These are phyloP conservation scores for Hestina assimilis DNA, from an alignment of 1,140 invertebrate genomes.

Conservation along the genomic window DNA sequence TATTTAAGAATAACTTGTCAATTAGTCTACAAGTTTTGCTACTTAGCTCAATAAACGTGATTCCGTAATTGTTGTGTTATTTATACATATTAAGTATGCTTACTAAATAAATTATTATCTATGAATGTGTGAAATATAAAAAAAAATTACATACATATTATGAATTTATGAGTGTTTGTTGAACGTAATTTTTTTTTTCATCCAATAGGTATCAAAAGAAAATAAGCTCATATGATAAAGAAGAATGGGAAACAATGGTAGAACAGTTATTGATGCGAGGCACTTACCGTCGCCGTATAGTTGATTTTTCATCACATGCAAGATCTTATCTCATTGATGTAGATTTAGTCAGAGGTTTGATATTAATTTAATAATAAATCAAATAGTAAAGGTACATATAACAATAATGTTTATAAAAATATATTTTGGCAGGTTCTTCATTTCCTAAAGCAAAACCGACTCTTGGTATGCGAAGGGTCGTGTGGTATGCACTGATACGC, in stretches of 20 bases:
- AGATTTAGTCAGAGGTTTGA: constrained; percentile 89
- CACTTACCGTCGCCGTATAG: constrained; percentile 91
- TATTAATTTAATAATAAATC: neutral
- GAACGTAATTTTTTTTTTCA: neutral
- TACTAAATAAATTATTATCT: too few species aligned
- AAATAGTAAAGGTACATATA: too few species aligned
- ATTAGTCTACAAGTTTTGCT: too few species aligned
- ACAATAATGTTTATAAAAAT: too few species aligned
- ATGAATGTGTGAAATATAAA: too few species aligned
- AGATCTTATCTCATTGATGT: constrained; percentile 97
- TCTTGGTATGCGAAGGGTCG: constrained; percentile 89
- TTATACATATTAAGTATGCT: too few species aligned
- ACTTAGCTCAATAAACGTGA: too few species aligned
- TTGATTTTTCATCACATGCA: constrained; percentile 86
- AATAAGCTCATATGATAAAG: constrained; percentile 97
- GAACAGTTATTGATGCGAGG: constrained; percentile 93
- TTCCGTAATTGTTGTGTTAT: too few species aligned
- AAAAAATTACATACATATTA: neutral
- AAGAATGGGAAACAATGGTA: constrained; percentile 96
- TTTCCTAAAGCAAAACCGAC: constrained; percentile 96
- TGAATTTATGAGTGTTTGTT: neutral
- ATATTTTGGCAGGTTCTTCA: constrained; percentile 85
- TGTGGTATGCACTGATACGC: constrained; percentile 87
- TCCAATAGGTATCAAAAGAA: constrained; percentile 91
- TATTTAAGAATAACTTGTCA: too few species aligned